Conservation (phyloP, 64 coral and sea anemone genomes). For the Cladopsammia gracilis region DNA sequence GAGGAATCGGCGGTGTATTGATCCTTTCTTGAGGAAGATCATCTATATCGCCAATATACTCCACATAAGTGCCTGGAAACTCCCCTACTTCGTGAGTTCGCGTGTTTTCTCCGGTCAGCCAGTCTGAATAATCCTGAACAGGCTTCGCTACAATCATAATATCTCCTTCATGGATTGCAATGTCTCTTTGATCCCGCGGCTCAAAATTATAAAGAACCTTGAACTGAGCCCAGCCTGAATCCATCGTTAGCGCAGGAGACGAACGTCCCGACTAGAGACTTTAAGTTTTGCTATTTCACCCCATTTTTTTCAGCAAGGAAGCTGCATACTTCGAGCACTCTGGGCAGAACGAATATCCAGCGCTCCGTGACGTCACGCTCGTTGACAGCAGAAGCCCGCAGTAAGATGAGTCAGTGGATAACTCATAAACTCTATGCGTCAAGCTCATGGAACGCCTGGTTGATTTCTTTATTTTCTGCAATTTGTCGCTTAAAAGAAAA, state of each 20-base stretch:
- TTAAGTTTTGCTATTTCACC: slow-evolving; percentile 1
- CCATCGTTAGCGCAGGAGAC: slow-evolving; percentile 27
- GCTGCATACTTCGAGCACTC: neutral
- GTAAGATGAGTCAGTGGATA: slow-evolving; percentile 9
- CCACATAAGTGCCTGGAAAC: slow-evolving; percentile 88
- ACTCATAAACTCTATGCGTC: neutral
- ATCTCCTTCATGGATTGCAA: slow-evolving; percentile 77
- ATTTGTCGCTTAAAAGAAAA: neutral
- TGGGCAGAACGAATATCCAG: neutral
- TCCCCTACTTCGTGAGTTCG: slow-evolving; percentile 80
- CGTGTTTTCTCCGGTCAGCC: slow-evolving; percentile 81
- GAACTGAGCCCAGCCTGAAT: slow-evolving; percentile 67
- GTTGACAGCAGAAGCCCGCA: neutral
- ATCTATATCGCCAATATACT: slow-evolving; percentile 84
- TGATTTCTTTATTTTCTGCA: neutral
- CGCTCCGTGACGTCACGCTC: slow-evolving; percentile 31
- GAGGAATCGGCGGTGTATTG: slow-evolving; percentile 60
- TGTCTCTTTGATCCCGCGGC: slow-evolving; percentile 74
- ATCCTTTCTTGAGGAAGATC: slow-evolving; percentile 44
- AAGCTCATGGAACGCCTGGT: neutral
- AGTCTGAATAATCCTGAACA: slow-evolving; percentile 49
- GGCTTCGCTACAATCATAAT: slow-evolving; percentile 80
- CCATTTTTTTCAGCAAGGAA: slow-evolving; percentile 1
- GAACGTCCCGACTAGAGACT: neutral
- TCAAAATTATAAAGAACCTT: slow-evolving; percentile 32